Percentiles rank a stretch among this genome's conserved stretches.
Conservation (phyloP, 2,113 vertebrate species). For the Burhinus bistriatus region DNA sequence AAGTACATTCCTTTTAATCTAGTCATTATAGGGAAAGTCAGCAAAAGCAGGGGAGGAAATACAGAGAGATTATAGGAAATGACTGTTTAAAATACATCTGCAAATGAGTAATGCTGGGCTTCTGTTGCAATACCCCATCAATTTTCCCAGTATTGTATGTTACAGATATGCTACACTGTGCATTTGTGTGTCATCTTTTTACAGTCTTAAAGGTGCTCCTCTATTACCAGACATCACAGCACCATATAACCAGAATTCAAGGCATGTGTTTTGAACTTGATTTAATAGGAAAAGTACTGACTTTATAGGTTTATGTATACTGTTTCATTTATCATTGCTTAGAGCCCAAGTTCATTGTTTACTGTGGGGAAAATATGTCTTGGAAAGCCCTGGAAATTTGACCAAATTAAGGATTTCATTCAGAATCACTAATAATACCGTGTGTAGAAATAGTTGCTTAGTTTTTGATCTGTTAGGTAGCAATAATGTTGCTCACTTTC, state of each 20-base stretch:
- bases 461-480: not conserved
- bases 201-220: not conserved
- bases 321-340: not conserved
- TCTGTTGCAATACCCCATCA: constrained; percentile 18
- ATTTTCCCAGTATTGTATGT: not conserved
- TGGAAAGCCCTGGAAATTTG: not conserved
- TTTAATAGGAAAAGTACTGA: not conserved
- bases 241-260: not conserved
- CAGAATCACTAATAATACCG: not conserved
- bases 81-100: constrained; percentile 60
- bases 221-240: not conserved
- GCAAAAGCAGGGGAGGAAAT: constrained; percentile 57
- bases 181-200: not conserved
- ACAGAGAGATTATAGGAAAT: constrained; percentile 58
- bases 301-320: not conserved
- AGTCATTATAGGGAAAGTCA: constrained; percentile 50
- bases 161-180: not conserved
- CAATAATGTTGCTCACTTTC: not conserved
- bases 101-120: constrained; percentile 57
- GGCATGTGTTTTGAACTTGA: not conserved
- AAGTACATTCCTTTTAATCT: constrained; percentile 53
- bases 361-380: not conserved
- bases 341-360: not conserved
- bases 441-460: not conserved
- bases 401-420: not conserved